A percentile compares a stretch with the other conserved stretches of the same genome.
phyloP scores from a whole-genome alignment of 2,888 invertebrate genomes.

The Erynnis tages region DNA sequence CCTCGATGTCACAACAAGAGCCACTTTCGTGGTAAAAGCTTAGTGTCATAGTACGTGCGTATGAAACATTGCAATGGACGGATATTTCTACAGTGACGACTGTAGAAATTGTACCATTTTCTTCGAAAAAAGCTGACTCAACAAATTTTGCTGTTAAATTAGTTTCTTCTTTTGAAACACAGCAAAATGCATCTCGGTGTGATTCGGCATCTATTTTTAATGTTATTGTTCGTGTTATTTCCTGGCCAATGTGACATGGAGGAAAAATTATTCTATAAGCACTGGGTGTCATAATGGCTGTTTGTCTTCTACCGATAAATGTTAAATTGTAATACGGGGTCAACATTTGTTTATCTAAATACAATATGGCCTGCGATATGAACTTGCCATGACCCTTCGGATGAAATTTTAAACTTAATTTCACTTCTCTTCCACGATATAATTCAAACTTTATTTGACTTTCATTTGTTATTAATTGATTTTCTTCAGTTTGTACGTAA shows the following conservation, averaged over 20 bases:
- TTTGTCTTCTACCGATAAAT: slow-evolving; percentile 58
- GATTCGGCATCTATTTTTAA: slow-evolving; percentile 51
- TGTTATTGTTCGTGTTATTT: slow-evolving; percentile 43
- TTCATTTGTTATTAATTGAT: slow-evolving; percentile 48
- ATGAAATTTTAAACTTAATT: slow-evolving; percentile 56
- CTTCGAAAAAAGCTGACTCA: slow-evolving; percentile 36
- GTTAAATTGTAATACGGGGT: slow-evolving; percentile 67
- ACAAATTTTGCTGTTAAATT: slow-evolving; percentile 48
- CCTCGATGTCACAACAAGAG: slow-evolving; percentile 62
- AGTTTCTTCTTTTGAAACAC: slow-evolving; percentile 49
- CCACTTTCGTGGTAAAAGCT: slow-evolving; percentile 55
- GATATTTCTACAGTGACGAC: slow-evolving; percentile 50
- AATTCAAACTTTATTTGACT: slow-evolving; percentile 61
- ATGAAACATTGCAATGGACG: slow-evolving; percentile 42
- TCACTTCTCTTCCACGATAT: slow-evolving; percentile 41
- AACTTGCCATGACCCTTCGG: slow-evolving; percentile 63
- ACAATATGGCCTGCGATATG: slow-evolving; percentile 58
- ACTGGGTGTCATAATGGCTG: slow-evolving; percentile 54
- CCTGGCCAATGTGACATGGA: slow-evolving; percentile 52
- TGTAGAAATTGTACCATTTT: slow-evolving; percentile 42
- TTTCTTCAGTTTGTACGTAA: slow-evolving; percentile 46
- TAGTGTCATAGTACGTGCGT: slow-evolving; percentile 46
- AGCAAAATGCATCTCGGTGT: slow-evolving; percentile 48
- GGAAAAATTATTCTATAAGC: slow-evolving; percentile 60
- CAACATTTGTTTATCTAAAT: slow-evolving; percentile 62